These are phyloP conservation scores for Cryptosula pallasiana DNA, from an alignment of 2,888 invertebrate genomes.

Conservation along the genomic window DNA sequence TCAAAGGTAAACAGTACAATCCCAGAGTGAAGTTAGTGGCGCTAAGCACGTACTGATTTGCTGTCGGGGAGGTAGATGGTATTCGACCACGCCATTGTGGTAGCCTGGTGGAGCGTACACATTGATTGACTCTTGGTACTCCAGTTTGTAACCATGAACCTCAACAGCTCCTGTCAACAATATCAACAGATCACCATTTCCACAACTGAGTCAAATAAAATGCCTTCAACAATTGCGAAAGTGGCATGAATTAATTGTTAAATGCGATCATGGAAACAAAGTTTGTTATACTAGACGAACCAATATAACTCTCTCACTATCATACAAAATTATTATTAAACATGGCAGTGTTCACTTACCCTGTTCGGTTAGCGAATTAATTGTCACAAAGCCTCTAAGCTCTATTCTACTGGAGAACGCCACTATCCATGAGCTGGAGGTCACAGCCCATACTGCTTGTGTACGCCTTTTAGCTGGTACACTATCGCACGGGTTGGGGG, in stretches of 20 bases:
- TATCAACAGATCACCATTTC: background rate
- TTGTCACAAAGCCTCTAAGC: background rate
- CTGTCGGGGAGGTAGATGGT: too few relatives aligned
- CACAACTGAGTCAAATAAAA: background rate
- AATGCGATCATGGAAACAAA: too few relatives aligned
- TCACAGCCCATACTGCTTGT: background rate
- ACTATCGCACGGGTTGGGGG: background rate
- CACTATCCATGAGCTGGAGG: background rate
- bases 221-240: too few relatives aligned
- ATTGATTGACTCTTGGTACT: background rate
- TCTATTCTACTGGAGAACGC: background rate
- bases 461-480: background rate
- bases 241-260: too few relatives aligned
- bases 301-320: too few relatives aligned
- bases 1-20: too few relatives aligned
- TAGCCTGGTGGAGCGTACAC: background rate
- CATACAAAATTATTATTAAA: too few relatives aligned
- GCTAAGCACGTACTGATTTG: too few relatives aligned
- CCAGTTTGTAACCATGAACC: background rate
- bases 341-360: too few relatives aligned
- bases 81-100: constrained; percentile 2
- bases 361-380: background rate
- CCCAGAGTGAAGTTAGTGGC: too few relatives aligned
- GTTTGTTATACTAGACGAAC: too few relatives aligned
- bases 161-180: background rate